A percentile compares a stretch with the other conserved stretches of the same genome.
These are phyloP conservation scores for Cherax quadricarinatus DNA, from an alignment of 1,140 invertebrate genomes.

Conservation along the genomic window DNA sequence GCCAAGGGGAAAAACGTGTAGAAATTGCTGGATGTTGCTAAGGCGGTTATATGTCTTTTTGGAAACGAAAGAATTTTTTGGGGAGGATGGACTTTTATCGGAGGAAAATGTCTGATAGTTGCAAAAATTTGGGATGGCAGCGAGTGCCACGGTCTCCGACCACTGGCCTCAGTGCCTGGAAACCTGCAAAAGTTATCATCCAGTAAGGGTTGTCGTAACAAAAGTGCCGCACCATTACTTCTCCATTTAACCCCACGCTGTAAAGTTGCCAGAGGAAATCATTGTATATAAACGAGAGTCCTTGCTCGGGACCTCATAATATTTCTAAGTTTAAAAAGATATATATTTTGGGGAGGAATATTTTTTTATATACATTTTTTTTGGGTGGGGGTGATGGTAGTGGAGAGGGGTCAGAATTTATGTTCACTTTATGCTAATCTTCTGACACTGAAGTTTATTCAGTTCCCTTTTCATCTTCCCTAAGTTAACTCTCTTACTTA, in stretches of 20 bases:
- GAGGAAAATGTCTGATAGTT: conserved; percentile 57
- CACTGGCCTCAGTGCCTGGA: conserved; percentile 5
- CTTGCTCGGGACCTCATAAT: conserved; percentile 32
- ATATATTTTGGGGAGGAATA: not conserved
- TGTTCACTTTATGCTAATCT: not conserved
- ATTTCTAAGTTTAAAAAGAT: conserved; percentile 29
- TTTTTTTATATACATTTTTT: not conserved
- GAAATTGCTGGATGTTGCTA: conserved; percentile 64
- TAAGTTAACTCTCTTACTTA: not conserved
- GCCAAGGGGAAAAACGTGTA: conserved; percentile 45
- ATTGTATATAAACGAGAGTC: conserved; percentile 67
- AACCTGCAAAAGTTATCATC: conserved; percentile 41
- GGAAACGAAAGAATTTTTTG: conserved; percentile 65
- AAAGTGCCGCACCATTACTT: conserved; percentile 58
- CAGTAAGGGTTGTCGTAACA: conserved; percentile 54
- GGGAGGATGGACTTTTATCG: conserved; percentile 53
- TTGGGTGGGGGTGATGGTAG: too few species aligned
- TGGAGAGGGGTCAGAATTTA: not conserved
- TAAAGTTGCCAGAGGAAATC: conserved; percentile 58
- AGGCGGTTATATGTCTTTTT: conserved; percentile 63
- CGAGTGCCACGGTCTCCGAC: not conserved
- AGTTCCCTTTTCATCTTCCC: not conserved
- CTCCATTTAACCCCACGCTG: conserved; percentile 59
- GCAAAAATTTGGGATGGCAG: conserved; percentile 35
- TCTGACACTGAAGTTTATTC: not conserved